Base-by-base conservation (phyloP, 2,888 invertebrate genomes). In the Liodrosophila aerea region DNA sequence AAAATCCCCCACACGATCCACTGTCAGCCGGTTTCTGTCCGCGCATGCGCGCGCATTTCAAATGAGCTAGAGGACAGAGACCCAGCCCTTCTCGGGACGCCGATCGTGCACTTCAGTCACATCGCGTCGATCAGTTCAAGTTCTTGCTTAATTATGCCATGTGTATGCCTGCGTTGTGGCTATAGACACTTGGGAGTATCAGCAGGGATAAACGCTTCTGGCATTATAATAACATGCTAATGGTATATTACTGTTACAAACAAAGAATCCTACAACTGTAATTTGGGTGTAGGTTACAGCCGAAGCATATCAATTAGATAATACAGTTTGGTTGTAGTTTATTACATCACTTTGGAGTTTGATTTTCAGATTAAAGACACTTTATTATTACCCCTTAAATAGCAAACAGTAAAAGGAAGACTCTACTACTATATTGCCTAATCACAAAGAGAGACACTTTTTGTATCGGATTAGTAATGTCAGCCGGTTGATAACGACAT, bases 41-140 rank as follows among this genome's bases (percentile, higher is more conserved):
- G 64, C 82, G 85, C 82, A 85, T 85, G 77, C 82, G 77, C 76
- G 47, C 71, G 82, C 85, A 78, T 85, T 77, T 71, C 60, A 85
- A 22, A 78, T 78, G 60, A 71, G 81, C n/a, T 16, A 18, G 44
- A 60, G 54, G 77, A 46, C 59, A 40, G 66, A 36, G 58, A 58
- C 59, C 66, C 52, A 27, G 41, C 50, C 64, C 34, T 40, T 33
- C 12, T 57, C 39, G 22, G 13, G 43, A 41, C 18, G 9, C 41
- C 36, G 47, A 54, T 49, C 34, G 33, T 45, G 46, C 22, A 30
- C 31, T 33, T 45, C 49, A 8, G n/a, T 13, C n/a, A 31, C 8
- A 39, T 50, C 37, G 18, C n/a, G 5, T 18, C n/a, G 45, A 50
- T 51, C 40, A 33, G 41, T 22, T 45, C n/a, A 33, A 40, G 12